Percentiles rank a stretch among this genome's conserved stretches.
Evolutionary conservation across 2,797 vertebrate genomes (phyloP).

Genomic region (Acanthurus leucopareius): DNA sequence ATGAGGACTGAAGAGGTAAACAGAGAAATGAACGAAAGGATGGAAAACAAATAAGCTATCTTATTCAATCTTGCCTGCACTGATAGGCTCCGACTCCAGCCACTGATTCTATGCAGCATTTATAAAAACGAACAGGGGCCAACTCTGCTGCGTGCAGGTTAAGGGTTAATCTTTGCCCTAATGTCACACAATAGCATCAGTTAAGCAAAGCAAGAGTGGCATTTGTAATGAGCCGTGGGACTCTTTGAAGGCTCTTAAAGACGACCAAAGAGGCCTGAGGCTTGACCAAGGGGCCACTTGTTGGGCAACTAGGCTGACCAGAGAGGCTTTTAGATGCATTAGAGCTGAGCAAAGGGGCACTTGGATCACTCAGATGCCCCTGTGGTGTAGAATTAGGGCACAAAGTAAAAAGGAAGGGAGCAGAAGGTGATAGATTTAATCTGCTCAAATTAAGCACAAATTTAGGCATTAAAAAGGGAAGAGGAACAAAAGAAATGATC

Average conservation of each 20-base stretch:
- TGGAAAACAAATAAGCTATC: slow-evolving; percentile 20
- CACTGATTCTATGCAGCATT: background rate
- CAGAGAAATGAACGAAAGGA: slow-evolving; percentile 6
- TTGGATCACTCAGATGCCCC: background rate
- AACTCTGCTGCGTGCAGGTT: background rate
- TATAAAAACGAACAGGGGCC: slow-evolving; percentile 10
- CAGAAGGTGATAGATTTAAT: slow-evolving; percentile 2
- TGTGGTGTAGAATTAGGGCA: background rate
- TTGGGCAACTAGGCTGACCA: background rate
- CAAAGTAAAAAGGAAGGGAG: background rate
- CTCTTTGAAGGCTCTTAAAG: background rate
- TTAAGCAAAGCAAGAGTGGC: background rate
- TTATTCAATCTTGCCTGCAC: background rate
- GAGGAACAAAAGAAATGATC: background rate
- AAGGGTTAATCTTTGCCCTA: background rate
- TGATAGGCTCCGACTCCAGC: slow-evolving; percentile 3
- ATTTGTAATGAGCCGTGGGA: slow-evolving; percentile 5
- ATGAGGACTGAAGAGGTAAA: slow-evolving; percentile 21
- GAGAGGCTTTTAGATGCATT: background rate
- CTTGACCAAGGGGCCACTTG: background rate
- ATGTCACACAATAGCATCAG: slow-evolving; percentile 6
- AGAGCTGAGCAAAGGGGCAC: background rate
- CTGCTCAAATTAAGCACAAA: background rate
- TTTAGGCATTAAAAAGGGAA: background rate
- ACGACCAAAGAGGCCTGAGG: background rate